These are phyloP conservation scores for Macrocentrus cingulum DNA, from an alignment of 1,140 invertebrate species.

Conservation along the genomic window DNA sequence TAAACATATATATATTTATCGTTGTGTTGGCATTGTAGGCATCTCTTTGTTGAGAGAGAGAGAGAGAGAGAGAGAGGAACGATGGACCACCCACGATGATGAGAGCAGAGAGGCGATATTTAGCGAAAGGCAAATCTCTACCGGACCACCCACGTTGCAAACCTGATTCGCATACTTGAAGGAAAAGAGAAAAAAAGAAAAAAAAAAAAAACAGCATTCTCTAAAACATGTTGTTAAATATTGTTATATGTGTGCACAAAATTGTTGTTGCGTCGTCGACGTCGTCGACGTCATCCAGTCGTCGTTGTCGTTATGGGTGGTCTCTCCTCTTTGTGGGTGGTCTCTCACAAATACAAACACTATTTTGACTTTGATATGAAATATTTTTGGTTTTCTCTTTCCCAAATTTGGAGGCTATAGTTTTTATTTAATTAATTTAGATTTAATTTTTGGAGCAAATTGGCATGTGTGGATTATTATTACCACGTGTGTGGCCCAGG, in stretches of 20 bases:
- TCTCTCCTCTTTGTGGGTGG: slow-evolving; percentile 40
- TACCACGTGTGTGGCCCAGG: too few relatives aligned
- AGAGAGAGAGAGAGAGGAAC: slow-evolving; percentile 32
- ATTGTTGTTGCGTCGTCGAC: too few relatives aligned
- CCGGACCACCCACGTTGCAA: slow-evolving; percentile 53
- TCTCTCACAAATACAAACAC: slow-evolving; percentile 52
- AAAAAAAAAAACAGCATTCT: too few relatives aligned
- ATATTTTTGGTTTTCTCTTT: slow-evolving; percentile 19
- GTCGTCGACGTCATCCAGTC: too few relatives aligned
- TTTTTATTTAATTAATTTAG: too few relatives aligned
- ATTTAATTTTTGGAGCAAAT: too few relatives aligned
- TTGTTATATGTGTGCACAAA: too few relatives aligned
- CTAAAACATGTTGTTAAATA: too few relatives aligned
- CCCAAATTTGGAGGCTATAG: too few relatives aligned
- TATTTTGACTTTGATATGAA: slow-evolving; percentile 52
- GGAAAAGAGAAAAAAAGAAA: too few relatives aligned
- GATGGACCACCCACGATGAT: slow-evolving; percentile 54
- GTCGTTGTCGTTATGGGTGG: slow-evolving; percentile 26
- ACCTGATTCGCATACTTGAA: too few relatives aligned
- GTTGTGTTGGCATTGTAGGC: slow-evolving; percentile 13
- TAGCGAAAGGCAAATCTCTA: slow-evolving; percentile 58
- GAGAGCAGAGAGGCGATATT: slow-evolving; percentile 58
- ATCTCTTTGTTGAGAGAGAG: neutral
- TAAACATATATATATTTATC: slow-evolving; percentile 11
- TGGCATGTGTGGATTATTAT: too few relatives aligned